These are phyloP conservation scores for Himalopsyche tibetana DNA, from an alignment of 2,888 invertebrate genomes.

Conservation along the genomic window DNA sequence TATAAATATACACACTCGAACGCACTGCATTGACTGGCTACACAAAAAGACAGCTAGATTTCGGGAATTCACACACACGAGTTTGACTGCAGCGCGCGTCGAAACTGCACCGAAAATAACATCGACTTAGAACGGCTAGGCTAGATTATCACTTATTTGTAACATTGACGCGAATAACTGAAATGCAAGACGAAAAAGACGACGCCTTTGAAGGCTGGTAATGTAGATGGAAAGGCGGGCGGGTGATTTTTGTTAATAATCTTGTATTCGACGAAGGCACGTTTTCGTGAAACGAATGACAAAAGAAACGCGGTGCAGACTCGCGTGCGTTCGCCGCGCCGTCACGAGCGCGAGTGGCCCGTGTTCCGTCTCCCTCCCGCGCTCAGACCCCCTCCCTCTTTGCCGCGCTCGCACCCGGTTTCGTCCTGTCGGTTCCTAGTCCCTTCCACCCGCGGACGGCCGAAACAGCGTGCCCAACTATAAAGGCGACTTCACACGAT, in stretches of 20 bases:
- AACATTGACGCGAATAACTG: slow-evolving; percentile 6
- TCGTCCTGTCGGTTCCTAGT: slow-evolving; percentile 28
- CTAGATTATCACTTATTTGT: neutral
- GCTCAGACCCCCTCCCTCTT: slow-evolving; percentile 28
- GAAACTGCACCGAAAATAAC: slow-evolving; percentile 34
- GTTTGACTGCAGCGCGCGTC: neutral
- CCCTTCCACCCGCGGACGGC: slow-evolving; percentile 39
- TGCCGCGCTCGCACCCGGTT: slow-evolving; percentile 44
- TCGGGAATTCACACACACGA: slow-evolving; percentile 27
- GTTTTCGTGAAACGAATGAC: neutral
- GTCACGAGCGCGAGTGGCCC: slow-evolving; percentile 24
- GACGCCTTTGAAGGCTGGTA: neutral
- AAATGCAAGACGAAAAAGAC: neutral
- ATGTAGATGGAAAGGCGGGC: neutral
- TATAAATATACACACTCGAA: neutral
- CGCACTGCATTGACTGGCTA: slow-evolving; percentile 10
- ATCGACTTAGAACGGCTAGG: slow-evolving; percentile 18
- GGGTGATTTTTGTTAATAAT: neutral
- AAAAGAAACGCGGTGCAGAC: neutral
- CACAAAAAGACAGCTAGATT: slow-evolving; percentile 30
- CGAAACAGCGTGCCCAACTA: slow-evolving; percentile 42
- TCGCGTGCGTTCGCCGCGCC: slow-evolving; percentile 15
- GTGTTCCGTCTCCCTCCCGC: slow-evolving; percentile 1
- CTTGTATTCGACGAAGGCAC: slow-evolving; percentile 16
- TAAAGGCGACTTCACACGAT: slow-evolving; percentile 38